These are phyloP conservation scores for Eupithecia centaureata DNA, from an alignment of 2,888 invertebrate genomes.

Conservation along the genomic window DNA sequence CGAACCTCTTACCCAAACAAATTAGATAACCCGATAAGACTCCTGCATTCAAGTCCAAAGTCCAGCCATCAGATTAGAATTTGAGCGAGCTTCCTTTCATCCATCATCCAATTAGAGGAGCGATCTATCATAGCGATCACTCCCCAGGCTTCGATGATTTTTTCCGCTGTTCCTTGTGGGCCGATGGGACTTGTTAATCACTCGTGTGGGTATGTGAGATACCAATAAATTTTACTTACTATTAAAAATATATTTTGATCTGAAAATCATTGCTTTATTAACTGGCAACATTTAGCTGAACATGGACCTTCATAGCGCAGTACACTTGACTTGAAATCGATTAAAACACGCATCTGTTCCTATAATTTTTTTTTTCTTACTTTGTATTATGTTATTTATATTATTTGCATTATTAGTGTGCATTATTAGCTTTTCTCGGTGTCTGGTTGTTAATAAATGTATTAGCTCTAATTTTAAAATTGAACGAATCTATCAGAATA, in stretches of 20 bases:
- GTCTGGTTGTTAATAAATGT: too few species aligned
- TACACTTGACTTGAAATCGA: too few species aligned
- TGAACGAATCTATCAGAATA: too few species aligned
- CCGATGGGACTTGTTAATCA: slow-evolving; percentile 79
- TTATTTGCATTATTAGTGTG: too few species aligned
- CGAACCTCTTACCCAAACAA: not conserved
- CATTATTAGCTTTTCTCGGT: too few species aligned
- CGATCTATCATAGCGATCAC: slow-evolving; percentile 89
- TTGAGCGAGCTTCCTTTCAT: slow-evolving; percentile 69
- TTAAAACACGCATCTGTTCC: too few species aligned
- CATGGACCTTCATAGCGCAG: too few species aligned
- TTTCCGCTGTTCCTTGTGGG: slow-evolving; percentile 69
- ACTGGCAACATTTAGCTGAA: too few species aligned
- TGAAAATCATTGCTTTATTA: too few species aligned
- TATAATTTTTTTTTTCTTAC: too few species aligned
- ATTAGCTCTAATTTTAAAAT: too few species aligned
- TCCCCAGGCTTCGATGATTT: slow-evolving; percentile 77
- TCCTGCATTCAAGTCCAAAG: slow-evolving; percentile 16
- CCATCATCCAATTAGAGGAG: slow-evolving; percentile 90
- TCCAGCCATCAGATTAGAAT: slow-evolving; percentile 35
- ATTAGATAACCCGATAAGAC: slow-evolving; percentile 12
- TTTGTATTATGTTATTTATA: too few species aligned
- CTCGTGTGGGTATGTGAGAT: slow-evolving; percentile 60
- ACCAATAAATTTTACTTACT: slow-evolving; percentile 44
- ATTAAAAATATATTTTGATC: not conserved